phyloP scores from a whole-genome alignment of 2,113 vertebrate genomes.

The Zosterops hypoxanthus region DNA sequence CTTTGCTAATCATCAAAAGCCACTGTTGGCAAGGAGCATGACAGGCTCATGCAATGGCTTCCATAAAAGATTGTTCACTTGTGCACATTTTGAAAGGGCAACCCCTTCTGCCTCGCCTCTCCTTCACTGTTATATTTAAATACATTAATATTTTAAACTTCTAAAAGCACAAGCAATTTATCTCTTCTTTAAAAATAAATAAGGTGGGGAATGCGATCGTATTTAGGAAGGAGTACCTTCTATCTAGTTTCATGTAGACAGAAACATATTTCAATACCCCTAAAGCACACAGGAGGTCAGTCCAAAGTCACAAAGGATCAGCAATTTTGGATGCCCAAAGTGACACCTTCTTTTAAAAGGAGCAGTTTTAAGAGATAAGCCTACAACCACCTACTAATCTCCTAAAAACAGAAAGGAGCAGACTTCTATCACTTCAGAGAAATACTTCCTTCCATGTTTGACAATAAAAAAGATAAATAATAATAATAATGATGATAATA shows the following conservation, averaged over 20 bases:
- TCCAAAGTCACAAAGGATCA: not conserved
- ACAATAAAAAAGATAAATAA: not conserved
- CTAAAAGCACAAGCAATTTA: slow-evolving; percentile 40
- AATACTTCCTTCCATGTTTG: not conserved
- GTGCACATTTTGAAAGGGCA: not conserved
- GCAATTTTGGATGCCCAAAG: not conserved
- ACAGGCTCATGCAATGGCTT: not conserved
- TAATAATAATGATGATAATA: not conserved
- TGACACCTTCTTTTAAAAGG: not conserved
- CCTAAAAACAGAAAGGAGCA: not conserved
- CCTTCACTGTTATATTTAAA: not conserved
- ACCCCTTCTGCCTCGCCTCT: not conserved
- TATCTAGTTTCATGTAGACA: not conserved
- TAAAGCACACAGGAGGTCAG: not conserved
- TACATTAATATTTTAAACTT: slow-evolving; percentile 53
- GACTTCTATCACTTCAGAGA: not conserved
- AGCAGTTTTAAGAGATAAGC: not conserved
- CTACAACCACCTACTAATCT: not conserved
- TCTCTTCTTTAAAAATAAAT: slow-evolving; percentile 59
- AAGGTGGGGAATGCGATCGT: not conserved
- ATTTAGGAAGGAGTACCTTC: not conserved
- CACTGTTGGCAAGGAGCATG: not conserved
- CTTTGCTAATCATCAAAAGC: slow-evolving; percentile 1
- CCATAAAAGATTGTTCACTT: not conserved
- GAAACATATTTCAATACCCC: not conserved